These are phyloP conservation scores for Porites lutea DNA, from an alignment of 64 coral and sea anemone genomes.

Conservation along the genomic window DNA sequence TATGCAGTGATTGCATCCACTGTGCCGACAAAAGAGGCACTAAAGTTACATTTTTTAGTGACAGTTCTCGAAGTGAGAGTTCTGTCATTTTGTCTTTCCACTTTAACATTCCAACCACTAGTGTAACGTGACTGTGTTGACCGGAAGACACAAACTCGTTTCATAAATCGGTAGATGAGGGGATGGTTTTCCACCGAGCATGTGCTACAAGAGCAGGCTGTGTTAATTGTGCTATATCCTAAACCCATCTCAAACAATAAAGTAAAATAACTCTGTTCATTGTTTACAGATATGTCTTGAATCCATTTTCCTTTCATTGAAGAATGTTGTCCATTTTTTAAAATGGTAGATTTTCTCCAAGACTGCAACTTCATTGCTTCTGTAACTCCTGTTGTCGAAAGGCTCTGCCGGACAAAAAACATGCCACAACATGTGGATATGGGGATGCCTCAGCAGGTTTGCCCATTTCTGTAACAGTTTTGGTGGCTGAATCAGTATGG, in stretches of 20 bases:
- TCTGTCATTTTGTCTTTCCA: not conserved
- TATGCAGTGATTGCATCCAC: not conserved
- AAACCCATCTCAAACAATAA: not conserved
- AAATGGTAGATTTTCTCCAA: slow-evolving; percentile 30
- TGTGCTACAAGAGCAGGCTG: not conserved
- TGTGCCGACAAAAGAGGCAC: not conserved
- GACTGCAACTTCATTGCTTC: slow-evolving; percentile 22
- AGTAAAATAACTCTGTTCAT: slow-evolving; percentile 1
- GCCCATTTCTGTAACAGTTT: not conserved
- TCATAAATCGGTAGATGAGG: not conserved
- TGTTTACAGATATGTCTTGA: slow-evolving; percentile 33
- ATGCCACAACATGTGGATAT: not conserved
- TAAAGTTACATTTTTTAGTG: too few species aligned
- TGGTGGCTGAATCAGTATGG: not conserved
- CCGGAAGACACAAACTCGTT: not conserved
- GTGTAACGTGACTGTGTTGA: too few species aligned
- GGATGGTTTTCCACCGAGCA: not conserved
- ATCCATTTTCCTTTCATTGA: slow-evolving; percentile 32
- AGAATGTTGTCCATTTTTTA: slow-evolving; percentile 26
- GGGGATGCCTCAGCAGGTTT: slow-evolving; percentile 9
- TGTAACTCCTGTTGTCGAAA: slow-evolving; percentile 13
- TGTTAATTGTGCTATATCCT: not conserved
- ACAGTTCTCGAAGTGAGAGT: not conserved
- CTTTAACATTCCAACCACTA: too few species aligned
- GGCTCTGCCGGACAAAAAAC: slow-evolving; percentile 4